Percentiles rank a stretch among this genome's conserved stretches.
phyloP scores from a whole-genome alignment of 2,797 vertebrate genomes.

The Molossus molossus region DNA sequence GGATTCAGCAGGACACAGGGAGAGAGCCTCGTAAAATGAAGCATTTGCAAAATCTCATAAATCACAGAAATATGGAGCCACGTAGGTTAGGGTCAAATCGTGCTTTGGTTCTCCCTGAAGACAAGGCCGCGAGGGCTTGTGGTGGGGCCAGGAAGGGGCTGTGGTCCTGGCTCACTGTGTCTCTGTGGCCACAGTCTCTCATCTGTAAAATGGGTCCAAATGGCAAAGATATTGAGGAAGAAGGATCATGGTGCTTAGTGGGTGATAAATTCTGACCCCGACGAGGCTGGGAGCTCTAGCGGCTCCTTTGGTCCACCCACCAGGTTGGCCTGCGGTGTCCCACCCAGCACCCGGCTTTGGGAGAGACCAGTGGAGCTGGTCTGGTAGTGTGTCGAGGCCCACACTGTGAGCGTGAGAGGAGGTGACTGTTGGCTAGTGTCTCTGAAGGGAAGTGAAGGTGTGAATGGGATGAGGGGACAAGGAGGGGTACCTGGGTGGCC shows the following conservation, averaged over 20 bases:
- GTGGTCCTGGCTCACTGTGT: background rate
- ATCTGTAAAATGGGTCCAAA: conserved; percentile 36
- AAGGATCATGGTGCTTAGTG: background rate
- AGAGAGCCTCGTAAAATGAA: background rate
- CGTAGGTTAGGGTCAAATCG: background rate
- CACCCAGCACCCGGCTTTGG: too few relatives aligned
- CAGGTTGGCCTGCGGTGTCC: fast-evolving
- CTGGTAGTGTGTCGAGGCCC: background rate
- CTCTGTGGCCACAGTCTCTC: too few relatives aligned
- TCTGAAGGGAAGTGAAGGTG: background rate
- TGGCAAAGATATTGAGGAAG: background rate
- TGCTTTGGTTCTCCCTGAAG: background rate
- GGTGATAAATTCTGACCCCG: fast-evolving
- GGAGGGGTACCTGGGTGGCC: too few relatives aligned
- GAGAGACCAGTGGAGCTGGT: background rate
- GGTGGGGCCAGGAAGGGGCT: fast-evolving
- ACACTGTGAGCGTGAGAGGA: background rate
- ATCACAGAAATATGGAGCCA: background rate
- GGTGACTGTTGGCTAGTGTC: background rate
- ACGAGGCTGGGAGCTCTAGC: background rate
- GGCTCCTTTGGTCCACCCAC: background rate
- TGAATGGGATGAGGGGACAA: background rate
- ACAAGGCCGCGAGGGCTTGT: background rate
- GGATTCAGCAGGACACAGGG: too few relatives aligned
- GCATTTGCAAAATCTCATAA: background rate